These are phyloP conservation scores for Rotaria macrura DNA, from an alignment of 2,888 invertebrate species.

Conservation along the genomic window DNA sequence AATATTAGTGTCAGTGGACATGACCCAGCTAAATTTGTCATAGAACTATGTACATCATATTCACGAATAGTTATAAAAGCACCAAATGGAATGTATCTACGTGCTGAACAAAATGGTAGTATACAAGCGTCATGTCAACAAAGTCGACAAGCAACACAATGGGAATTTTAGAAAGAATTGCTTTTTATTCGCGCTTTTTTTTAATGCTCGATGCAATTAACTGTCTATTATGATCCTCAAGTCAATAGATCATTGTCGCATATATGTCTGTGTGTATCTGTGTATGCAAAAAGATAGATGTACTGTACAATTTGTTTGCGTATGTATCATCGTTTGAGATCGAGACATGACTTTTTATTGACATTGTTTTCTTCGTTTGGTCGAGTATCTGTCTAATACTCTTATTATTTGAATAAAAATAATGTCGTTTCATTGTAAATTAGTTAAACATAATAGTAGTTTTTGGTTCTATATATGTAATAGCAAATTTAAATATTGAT, in stretches of 20 bases:
- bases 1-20: slow-evolving; percentile 71
- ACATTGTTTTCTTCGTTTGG: background rate
- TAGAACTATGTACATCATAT: slow-evolving; percentile 68
- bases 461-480: background rate
- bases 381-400: background rate
- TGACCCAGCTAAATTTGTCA: slow-evolving; percentile 70
- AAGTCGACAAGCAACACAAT: slow-evolving; percentile 27
- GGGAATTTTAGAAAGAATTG: slow-evolving; percentile 25
- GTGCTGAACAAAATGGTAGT: slow-evolving; percentile 47
- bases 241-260: background rate
- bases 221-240: background rate
- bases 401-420: background rate
- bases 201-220: background rate
- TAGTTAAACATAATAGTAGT: background rate
- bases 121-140: slow-evolving; percentile 20
- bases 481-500: no score
- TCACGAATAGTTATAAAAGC: slow-evolving; percentile 80
- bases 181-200: background rate
- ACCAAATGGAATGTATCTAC: slow-evolving; percentile 54
- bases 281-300: background rate
- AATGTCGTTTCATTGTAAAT: background rate
- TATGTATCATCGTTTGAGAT: background rate
- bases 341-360: background rate
- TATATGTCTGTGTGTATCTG: background rate
- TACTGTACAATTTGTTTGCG: background rate